These are phyloP conservation scores for Spheniscus mendiculus DNA, from an alignment of 2,113 vertebrate species.

Conservation along the genomic window DNA sequence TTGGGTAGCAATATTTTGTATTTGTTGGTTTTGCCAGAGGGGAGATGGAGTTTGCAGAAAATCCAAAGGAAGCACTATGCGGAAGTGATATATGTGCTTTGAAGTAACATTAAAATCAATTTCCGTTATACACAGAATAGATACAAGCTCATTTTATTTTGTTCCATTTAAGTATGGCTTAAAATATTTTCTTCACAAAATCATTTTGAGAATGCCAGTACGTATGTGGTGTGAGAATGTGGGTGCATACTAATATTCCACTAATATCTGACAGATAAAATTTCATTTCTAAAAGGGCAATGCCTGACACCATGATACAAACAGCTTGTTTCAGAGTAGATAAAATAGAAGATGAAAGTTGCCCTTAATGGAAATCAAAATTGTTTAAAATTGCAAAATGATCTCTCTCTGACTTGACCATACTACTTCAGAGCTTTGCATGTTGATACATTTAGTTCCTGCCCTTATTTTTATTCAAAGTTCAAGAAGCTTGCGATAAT, in stretches of 20 bases:
- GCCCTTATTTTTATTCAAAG: background rate
- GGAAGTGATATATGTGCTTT: background rate
- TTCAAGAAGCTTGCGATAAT: background rate
- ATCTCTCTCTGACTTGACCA: fast-evolving
- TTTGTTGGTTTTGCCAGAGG: background rate
- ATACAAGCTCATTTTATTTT: background rate
- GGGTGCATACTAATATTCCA: background rate
- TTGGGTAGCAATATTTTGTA: background rate
- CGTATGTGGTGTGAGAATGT: background rate
- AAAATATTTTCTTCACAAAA: background rate
- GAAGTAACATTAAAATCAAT: background rate
- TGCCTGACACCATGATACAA: background rate
- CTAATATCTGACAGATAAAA: background rate
- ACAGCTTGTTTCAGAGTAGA: background rate
- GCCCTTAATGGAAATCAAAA: background rate
- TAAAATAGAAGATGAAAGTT: background rate
- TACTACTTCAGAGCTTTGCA: background rate
- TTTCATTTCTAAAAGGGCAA: background rate
- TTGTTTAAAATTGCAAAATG: background rate
- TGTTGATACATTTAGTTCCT: background rate
- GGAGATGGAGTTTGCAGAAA: background rate
- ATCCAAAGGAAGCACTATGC: background rate
- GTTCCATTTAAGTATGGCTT: background rate
- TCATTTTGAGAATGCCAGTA: background rate
- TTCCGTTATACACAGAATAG: background rate